phyloP scores from a whole-genome alignment of 2,797 vertebrate species.

The Phoxinus dragarum region DNA sequence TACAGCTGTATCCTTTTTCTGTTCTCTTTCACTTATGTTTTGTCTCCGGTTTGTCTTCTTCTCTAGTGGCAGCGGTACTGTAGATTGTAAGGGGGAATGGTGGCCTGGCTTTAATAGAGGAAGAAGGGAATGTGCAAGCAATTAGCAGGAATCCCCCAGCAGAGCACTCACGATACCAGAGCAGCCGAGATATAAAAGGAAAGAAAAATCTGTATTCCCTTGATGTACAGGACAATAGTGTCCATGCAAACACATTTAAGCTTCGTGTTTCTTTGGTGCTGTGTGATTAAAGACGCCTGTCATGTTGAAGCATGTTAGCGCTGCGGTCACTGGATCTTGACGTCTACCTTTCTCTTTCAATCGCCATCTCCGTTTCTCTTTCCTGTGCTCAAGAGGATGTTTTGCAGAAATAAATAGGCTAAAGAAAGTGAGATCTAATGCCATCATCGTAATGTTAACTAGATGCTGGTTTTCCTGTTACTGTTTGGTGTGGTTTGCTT shows the following conservation, averaged over 20 bases:
- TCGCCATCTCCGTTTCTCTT: slow-evolving; percentile 4
- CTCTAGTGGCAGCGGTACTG: slow-evolving; percentile 45
- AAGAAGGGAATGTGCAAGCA: slow-evolving; percentile 69
- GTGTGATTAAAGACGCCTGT: slow-evolving; percentile 61
- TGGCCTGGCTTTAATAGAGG: slow-evolving; percentile 68
- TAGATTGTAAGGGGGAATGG: slow-evolving; percentile 60
- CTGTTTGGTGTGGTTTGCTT: not conserved
- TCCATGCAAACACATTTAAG: slow-evolving; percentile 52
- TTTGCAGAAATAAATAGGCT: slow-evolving; percentile 27
- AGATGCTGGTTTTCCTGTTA: slow-evolving; percentile 26
- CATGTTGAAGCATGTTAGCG: slow-evolving; percentile 54
- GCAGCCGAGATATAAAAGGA: slow-evolving; percentile 54
- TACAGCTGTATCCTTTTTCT: slow-evolving; percentile 31
- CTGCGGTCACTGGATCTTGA: slow-evolving; percentile 46
- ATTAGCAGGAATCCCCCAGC: slow-evolving; percentile 67
- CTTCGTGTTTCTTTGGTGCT: slow-evolving; percentile 31
- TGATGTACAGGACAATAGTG: slow-evolving; percentile 50
- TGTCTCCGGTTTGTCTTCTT: slow-evolving; percentile 21
- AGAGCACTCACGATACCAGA: slow-evolving; percentile 61
- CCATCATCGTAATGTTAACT: slow-evolving; percentile 40
- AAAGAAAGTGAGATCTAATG: slow-evolving; percentile 23
- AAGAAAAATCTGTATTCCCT: slow-evolving; percentile 57
- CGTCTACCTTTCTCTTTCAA: slow-evolving; percentile 32
- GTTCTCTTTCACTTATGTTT: slow-evolving; percentile 13
- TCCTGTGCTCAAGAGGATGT: slow-evolving; percentile 18